Percentiles rank a stretch among this genome's conserved stretches.
These are phyloP conservation scores for Caenorhabditis zanzibari DNA, from an alignment of 2,888 invertebrate species.

Conservation along the genomic window DNA sequence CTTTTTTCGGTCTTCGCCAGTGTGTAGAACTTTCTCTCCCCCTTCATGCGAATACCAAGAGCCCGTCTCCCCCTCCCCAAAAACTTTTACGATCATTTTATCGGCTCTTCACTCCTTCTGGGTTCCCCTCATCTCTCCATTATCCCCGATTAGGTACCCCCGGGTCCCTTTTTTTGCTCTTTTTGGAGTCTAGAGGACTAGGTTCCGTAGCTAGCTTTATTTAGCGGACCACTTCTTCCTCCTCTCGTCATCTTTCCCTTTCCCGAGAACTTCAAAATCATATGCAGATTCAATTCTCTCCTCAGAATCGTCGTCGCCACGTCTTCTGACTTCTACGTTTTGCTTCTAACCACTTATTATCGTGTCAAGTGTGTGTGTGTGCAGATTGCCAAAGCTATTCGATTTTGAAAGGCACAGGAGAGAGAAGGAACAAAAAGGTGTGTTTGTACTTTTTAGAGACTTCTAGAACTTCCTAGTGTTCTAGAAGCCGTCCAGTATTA, in stretches of 20 bases:
- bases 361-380: constrained; percentile 39
- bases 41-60: too few species aligned
- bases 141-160: constrained; percentile 39
- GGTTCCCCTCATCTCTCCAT: constrained; percentile 27
- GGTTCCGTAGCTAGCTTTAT: too few species aligned
- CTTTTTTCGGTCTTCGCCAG: not conserved
- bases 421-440: not conserved
- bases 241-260: not conserved
- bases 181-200: not conserved
- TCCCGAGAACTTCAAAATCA: constrained; percentile 30
- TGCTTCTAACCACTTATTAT: constrained; percentile 49
- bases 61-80: not conserved
- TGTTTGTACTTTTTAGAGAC: constrained; percentile 27
- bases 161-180: not conserved
- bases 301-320: not conserved
- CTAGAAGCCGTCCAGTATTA: too few species aligned
- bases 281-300: constrained; percentile 55
- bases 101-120: constrained; percentile 26
- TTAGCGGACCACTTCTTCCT: too few species aligned
- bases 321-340: constrained; percentile 16
- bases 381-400: not conserved
- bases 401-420: constrained; percentile 4
- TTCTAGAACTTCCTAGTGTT: not conserved
- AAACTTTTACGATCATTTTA: constrained; percentile 57
- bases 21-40: not conserved